These are phyloP conservation scores for Gulo gulo DNA, from an alignment of 2,113 vertebrate species.

Conservation along the genomic window DNA sequence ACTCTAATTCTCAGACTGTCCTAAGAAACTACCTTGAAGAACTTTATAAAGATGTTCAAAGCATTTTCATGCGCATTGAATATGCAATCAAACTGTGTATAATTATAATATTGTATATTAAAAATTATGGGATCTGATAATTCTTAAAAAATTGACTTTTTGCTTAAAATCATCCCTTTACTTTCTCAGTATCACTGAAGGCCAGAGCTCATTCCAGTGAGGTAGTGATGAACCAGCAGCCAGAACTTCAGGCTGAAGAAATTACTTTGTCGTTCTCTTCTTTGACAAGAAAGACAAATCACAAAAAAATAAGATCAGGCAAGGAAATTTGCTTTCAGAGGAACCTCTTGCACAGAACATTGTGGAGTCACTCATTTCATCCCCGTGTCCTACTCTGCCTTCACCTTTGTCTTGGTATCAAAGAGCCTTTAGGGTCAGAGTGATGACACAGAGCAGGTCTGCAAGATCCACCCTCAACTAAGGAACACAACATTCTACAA, in stretches of 20 bases:
- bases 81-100: background rate
- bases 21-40: background rate
- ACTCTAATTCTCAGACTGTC: background rate
- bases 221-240: background rate
- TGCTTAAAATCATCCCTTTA: background rate
- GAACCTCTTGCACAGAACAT: background rate
- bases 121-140: background rate
- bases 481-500: background rate
- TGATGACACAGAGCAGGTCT: background rate
- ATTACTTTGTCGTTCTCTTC: background rate
- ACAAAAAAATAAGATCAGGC: background rate
- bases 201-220: background rate
- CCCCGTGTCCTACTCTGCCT: background rate
- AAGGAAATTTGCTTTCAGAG: background rate
- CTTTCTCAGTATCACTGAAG: background rate
- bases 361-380: background rate
- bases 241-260: background rate
- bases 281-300: slow-evolving; percentile 24
- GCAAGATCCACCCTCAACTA: background rate
- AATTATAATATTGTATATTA: background rate
- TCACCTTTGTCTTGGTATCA: background rate
- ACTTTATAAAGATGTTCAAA: background rate
- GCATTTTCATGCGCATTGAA: background rate
- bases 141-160: background rate
- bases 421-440: background rate